Evolutionary conservation across 1,140 invertebrate genomes (phyloP).

Genomic region (Bombus superbus): DNA sequence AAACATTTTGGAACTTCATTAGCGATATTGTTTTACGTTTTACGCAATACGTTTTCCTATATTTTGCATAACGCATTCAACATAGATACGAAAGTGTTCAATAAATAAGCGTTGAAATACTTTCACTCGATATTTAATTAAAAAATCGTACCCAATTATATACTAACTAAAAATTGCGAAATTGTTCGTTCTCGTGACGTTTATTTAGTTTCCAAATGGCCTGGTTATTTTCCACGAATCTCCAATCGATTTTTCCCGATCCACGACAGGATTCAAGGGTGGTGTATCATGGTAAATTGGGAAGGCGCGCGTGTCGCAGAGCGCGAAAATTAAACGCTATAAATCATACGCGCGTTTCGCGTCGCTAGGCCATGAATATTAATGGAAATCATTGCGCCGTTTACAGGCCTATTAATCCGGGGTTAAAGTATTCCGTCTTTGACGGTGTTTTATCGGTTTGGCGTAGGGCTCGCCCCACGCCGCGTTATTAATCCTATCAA

Average conservation of each 20-base stretch:
- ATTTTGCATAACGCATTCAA: too few species aligned
- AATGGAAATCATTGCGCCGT: slow-evolving; percentile 80
- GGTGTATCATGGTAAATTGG: slow-evolving; percentile 56
- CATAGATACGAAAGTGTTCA: neutral
- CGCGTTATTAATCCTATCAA: slow-evolving; percentile 81
- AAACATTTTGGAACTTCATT: neutral
- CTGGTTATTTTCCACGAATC: neutral
- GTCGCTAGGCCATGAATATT: slow-evolving; percentile 79
- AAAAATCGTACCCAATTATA: too few species aligned
- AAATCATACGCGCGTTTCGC: slow-evolving; percentile 72
- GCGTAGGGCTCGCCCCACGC: slow-evolving; percentile 11
- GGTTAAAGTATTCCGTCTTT: slow-evolving; percentile 79
- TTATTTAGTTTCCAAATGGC: too few species aligned
- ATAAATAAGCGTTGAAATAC: neutral
- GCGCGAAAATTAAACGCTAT: slow-evolving; percentile 74
- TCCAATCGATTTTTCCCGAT: neutral
- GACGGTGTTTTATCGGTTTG: slow-evolving; percentile 76
- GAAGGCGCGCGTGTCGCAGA: slow-evolving; percentile 62
- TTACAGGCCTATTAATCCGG: slow-evolving; percentile 81
- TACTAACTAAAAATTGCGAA: neutral
- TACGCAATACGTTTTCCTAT: too few species aligned
- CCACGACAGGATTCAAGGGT: neutral
- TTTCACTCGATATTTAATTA: neutral
- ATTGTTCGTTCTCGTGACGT: neutral
- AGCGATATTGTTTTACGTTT: too few species aligned